Percentiles rank a stretch among this genome's conserved stretches.
Conservation (phyloP, 2,113 vertebrate genomes). For the Scytalopus superciliaris region DNA sequence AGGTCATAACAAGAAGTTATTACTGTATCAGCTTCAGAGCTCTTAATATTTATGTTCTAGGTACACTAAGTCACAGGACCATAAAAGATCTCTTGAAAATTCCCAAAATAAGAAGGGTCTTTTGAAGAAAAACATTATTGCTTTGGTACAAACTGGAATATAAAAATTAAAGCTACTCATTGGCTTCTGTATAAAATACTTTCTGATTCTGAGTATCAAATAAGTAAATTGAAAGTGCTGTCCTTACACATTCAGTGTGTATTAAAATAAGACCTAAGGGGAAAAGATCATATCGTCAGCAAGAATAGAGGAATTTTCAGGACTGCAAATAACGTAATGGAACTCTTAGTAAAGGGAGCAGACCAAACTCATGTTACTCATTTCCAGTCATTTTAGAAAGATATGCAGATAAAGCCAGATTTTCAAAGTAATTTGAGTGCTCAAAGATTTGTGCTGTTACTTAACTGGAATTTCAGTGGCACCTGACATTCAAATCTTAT, state of each 20-base stretch:
- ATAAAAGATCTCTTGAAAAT: neutral
- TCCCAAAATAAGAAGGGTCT: neutral
- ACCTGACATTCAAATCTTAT: neutral
- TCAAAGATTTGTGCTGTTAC: neutral
- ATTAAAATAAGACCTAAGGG: neutral
- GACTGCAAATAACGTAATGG: neutral
- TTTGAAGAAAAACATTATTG: neutral
- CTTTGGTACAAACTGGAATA: neutral
- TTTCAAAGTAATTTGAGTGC: neutral
- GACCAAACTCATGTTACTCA: rapidly evolving
- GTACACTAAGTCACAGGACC: neutral
- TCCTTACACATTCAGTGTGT: neutral
- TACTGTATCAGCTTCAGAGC: neutral
- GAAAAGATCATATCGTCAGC: neutral
- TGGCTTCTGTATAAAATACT: neutral
- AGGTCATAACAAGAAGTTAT: neutral
- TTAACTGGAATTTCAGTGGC: neutral
- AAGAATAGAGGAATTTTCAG: neutral
- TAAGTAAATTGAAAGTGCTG: neutral
- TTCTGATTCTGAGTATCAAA: neutral
- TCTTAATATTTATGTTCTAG: neutral
- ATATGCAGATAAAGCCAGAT: neutral
- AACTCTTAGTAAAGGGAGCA: neutral
- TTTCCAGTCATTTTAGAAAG: neutral
- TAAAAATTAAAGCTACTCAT: neutral